Evolutionary conservation across 2,113 vertebrate species (phyloP).

Genomic region (Carassius auratus): DNA sequence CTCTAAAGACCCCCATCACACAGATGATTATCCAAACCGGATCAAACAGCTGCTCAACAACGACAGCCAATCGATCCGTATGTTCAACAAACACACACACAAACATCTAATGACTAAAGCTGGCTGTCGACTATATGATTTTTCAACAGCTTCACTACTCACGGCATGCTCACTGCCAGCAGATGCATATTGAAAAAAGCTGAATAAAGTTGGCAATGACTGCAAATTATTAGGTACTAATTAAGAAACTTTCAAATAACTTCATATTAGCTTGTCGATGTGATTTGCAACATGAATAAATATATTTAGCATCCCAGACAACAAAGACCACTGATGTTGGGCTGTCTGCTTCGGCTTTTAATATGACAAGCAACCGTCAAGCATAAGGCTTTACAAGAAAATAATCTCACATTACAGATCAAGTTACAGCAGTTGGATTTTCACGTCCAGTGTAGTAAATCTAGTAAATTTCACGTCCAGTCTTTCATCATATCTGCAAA

Average conservation of each 20-base stretch:
- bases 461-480: no score
- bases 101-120: neutral
- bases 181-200: no score
- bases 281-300: neutral
- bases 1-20: neutral
- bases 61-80: neutral
- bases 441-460: neutral
- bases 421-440: neutral
- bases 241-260: neutral
- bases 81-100: neutral
- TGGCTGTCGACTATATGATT: neutral
- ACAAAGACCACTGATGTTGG: neutral
- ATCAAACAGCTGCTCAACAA: neutral
- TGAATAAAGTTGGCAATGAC: no score
- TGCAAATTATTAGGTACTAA: no score
- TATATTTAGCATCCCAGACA: neutral
- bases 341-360: neutral
- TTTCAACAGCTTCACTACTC: neutral
- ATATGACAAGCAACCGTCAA: neutral
- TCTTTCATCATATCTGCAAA: neutral
- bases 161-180: no score
- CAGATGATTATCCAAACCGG: neutral
- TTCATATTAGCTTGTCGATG: neutral
- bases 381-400: neutral
- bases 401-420: neutral